Evolutionary conservation across 2,888 invertebrate genomes (phyloP), one percentile per base, ranked within the genome.

Genomic region (Megastigmus dorsalis): DNA sequence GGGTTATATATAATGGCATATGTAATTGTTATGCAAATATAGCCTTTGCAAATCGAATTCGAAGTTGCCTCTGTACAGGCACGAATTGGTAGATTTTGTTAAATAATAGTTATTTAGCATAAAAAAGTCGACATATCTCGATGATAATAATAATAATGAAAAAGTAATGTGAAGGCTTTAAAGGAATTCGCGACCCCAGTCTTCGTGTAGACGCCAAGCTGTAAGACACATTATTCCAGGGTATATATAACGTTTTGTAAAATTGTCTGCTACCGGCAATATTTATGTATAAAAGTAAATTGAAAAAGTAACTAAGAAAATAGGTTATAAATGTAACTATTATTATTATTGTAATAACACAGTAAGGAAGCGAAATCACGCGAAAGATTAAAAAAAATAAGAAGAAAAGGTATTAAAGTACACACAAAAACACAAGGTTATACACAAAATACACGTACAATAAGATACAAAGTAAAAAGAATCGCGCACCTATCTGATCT

Each of bases 191-290:
- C 18, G 18, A n/a, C 55, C n/a, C 54, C 23, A 68, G 50, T 63
- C 63, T 69, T 69, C 26, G 55, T 60, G 38, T 59, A 68, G 63
- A 63, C n/a, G 36, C 63, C n/a, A n/a, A 65, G 59, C 38, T 63
- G n/a, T n/a, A 75, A 81, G 81, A 79, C 81, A 82, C 78, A 82
- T 82, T 82, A 82, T 83, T 85, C 81, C 86, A 85, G 85, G 85
- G 85, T 86, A 86, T 84, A n/a, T n/a, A 81, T 77, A 78, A 80
- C 50, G 62, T 80, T 80, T 79, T 78, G 77, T 79, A 84, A 83
- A 84, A 84, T 85, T 82, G 81, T 85, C 82, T 82, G 82, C 81
- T 83, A 81, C 79, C 26, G 65, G 81, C 82, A 81, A 84, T 85
- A 83, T 84, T 84, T 82, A 82, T 84, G 82, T 84, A 82, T 78